These are phyloP conservation scores for Netelia inedita DNA, from an alignment of 2,888 invertebrate species.

Conservation along the genomic window DNA sequence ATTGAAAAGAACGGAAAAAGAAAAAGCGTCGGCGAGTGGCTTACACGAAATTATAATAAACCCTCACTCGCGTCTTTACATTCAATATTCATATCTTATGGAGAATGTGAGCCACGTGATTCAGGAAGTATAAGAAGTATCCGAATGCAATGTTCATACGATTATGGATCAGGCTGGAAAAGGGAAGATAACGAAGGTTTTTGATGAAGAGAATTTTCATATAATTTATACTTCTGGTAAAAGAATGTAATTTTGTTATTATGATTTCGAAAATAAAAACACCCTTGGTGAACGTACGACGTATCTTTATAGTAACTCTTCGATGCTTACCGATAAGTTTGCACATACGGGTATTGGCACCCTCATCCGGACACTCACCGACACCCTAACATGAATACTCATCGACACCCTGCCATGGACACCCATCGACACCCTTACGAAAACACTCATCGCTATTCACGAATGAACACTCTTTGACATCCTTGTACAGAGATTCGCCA, in stretches of 20 bases:
- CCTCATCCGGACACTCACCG: not conserved
- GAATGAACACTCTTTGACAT: not conserved
- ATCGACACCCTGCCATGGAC: not conserved
- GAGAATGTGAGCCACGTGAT: not conserved
- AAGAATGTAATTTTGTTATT: no score
- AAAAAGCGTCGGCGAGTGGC: not conserved
- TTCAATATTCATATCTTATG: not conserved
- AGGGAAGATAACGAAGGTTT: no score
- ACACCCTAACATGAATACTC: not conserved
- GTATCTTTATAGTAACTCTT: no score
- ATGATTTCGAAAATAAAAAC: no score
- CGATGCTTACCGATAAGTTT: no score
- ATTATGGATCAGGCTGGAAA: no score
- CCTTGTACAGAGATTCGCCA: not conserved
- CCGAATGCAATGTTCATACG: no score
- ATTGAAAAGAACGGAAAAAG: constrained; percentile 14
- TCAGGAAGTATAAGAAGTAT: no score
- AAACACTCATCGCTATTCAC: not conserved
- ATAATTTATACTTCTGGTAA: not conserved
- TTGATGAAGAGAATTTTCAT: not conserved
- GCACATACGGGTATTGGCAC: no score
- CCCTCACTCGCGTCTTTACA: not conserved
- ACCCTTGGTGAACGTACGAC: no score
- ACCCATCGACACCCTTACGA: not conserved
- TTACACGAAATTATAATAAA: constrained; percentile 17